These are phyloP conservation scores for Notolepis coatsorum DNA, from an alignment of 2,797 vertebrate species.

Conservation along the genomic window DNA sequence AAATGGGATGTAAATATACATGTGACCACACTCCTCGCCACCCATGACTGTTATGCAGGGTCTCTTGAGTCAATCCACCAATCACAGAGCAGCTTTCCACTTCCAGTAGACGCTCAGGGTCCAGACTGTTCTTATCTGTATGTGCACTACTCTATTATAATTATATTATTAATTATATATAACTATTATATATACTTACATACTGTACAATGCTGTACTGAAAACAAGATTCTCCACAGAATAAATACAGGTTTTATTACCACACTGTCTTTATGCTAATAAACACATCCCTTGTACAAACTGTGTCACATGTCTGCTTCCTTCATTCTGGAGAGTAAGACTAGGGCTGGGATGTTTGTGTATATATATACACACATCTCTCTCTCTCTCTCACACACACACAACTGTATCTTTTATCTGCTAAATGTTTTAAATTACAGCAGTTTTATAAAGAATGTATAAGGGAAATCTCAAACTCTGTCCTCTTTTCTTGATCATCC, in stretches of 20 bases:
- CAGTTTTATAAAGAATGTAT: too few relatives aligned
- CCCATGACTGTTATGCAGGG: too few relatives aligned
- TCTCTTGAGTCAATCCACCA: conserved; percentile 16
- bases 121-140: conserved; percentile 66
- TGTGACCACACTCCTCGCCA: too few relatives aligned
- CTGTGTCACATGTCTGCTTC: conserved; percentile 14
- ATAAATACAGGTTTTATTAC: conserved; percentile 59
- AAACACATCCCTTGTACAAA: conserved; percentile 63
- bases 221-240: conserved; percentile 47
- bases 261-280: conserved; percentile 66
- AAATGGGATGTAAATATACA: too few relatives aligned
- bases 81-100: conserved; percentile 34
- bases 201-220: conserved; percentile 20
- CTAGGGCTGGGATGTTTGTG: too few relatives aligned
- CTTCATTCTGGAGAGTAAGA: conserved; percentile 16
- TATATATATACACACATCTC: too few relatives aligned
- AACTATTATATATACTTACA: conserved; percentile 13
- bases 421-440: too few relatives aligned
- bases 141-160: conserved; percentile 61
- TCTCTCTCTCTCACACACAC: too few relatives aligned
- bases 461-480: too few relatives aligned
- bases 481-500: too few relatives aligned
- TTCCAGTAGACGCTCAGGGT: conserved; percentile 66
- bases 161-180: too few relatives aligned
- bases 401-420: too few relatives aligned